Conservation (phyloP, 2,113 vertebrate species). For the Rhynchomys soricoides region DNA sequence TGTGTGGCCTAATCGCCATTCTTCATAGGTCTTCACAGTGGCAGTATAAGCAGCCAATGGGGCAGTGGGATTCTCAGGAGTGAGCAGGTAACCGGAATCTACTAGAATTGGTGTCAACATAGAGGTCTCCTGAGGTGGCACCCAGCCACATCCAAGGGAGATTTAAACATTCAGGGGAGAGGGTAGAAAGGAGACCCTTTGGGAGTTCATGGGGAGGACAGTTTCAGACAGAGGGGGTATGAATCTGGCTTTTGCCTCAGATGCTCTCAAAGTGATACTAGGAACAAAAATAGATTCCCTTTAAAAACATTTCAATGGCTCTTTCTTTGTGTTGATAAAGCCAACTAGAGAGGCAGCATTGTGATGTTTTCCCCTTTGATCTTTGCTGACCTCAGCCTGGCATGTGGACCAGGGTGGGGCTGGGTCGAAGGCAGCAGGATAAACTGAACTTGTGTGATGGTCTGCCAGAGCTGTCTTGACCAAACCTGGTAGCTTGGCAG, state of each 20-base stretch:
- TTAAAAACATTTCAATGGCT: not conserved
- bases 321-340: not conserved
- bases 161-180: not conserved
- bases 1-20: not conserved
- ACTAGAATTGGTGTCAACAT: not conserved
- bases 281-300: slow-evolving; percentile 41
- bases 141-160: not conserved
- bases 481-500: rapidly evolving
- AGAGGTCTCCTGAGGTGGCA: not conserved
- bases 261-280: slow-evolving; percentile 20
- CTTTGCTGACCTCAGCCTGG: not conserved
- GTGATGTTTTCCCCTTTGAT: not conserved
- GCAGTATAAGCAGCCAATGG: not conserved
- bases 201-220: not conserved
- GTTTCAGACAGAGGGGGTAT: not conserved
- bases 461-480: not conserved
- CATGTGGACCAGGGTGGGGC: not conserved
- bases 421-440: not conserved
- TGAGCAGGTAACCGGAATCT: not conserved
- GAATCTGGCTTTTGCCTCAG: slow-evolving; percentile 3
- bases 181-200: not conserved
- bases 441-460: rapidly evolving
- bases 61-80: not conserved
- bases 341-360: slow-evolving; percentile 19
- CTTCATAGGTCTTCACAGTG: not conserved